Evolutionary conservation across 2,113 vertebrate species (phyloP).

Genomic region (Hipposideros armiger): DNA sequence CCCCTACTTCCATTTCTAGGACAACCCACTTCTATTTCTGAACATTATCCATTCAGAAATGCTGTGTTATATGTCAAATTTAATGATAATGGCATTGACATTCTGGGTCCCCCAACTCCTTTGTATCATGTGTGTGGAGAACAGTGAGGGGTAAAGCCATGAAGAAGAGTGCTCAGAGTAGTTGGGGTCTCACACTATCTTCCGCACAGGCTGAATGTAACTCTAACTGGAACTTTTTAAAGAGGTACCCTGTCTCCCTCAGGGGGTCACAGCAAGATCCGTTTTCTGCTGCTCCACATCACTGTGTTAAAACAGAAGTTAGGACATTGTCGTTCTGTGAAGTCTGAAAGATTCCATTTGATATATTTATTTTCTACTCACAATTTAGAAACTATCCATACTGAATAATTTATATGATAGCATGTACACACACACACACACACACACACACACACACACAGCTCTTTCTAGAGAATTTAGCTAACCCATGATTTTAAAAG

Average conservation of each 20-base stretch:
- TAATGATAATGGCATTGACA: neutral
- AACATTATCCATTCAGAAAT: neutral
- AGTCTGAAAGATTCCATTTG: neutral
- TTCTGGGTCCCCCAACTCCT: neutral
- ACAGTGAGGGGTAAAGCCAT: neutral
- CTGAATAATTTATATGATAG: neutral
- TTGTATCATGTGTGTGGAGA: neutral
- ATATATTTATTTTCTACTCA: conserved; percentile 31
- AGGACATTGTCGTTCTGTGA: neutral
- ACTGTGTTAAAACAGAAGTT: neutral
- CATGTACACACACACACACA: neutral
- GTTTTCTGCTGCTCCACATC: neutral
- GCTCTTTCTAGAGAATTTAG: neutral
- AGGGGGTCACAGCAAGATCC: neutral
- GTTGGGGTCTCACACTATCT: neutral
- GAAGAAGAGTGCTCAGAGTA: neutral
- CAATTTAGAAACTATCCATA: neutral
- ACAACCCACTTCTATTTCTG: neutral
- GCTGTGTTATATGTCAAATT: neutral
- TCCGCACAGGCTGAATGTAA: neutral
- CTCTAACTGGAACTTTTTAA: neutral
- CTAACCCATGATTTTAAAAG: neutral
- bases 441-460: too few species aligned
- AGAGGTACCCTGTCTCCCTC: neutral
- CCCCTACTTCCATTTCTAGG: neutral